Evolutionary conservation across 2,888 invertebrate species (phyloP).

Genomic region (Clusia tigrina): DNA sequence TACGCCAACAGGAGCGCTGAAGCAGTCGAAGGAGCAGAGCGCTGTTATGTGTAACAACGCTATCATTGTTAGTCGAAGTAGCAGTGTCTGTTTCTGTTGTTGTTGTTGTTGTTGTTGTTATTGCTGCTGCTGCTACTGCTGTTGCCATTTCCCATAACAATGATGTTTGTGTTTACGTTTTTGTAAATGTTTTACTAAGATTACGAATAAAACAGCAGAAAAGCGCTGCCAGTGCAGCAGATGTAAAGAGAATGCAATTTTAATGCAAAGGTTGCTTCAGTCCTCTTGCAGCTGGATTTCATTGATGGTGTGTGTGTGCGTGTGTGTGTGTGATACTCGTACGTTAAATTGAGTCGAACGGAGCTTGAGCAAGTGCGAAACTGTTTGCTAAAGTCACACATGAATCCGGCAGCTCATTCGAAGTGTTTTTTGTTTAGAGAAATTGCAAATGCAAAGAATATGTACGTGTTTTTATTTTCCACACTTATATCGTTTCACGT

Average conservation of each 20-base stretch:
- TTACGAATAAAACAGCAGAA: background rate
- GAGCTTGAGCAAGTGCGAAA: no score
- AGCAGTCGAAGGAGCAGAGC: background rate
- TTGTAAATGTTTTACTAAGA: background rate
- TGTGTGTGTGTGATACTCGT: no score
- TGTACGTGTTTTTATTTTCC: no score
- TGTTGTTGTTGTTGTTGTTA: conserved; percentile 17
- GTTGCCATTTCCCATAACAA: conserved; percentile 5
- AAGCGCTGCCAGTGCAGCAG: background rate
- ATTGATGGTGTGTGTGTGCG: background rate
- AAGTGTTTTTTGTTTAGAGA: no score
- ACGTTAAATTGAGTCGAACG: no score
- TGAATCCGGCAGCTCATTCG: no score
- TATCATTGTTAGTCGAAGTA: background rate
- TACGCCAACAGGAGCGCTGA: background rate
- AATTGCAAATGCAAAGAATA: no score
- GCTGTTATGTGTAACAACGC: background rate
- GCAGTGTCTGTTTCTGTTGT: background rate
- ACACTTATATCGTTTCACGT: no score
- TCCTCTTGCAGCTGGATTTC: no score
- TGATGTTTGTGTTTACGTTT: conserved; percentile 13
- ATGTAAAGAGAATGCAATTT: background rate
- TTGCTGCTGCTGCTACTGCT: no score
- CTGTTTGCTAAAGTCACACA: no score
- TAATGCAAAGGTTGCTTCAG: background rate